Conservation (phyloP, 30 jellyfish, hydroid and myxozoan species). For the Aurelia sp. region DNA sequence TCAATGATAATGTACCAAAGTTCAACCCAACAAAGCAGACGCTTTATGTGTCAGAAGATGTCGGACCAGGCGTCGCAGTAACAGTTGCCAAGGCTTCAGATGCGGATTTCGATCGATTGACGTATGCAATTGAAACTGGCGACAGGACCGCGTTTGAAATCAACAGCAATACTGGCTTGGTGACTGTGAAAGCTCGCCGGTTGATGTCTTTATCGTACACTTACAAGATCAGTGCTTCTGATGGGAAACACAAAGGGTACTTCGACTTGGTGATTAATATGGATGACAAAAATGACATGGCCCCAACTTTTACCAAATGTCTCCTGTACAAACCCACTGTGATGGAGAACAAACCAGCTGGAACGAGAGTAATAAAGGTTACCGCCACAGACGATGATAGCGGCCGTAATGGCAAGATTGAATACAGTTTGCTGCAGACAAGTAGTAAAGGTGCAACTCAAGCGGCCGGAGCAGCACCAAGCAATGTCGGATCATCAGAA, state of each 20-base stretch:
- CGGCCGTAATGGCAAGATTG: conserved; percentile 75
- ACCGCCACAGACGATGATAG: conserved; percentile 68
- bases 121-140: conserved; percentile 60
- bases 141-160: conserved; percentile 36
- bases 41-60: conserved; percentile 63
- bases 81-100: conserved; percentile 71
- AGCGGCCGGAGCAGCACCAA: conserved; percentile 43
- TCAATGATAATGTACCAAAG: conserved; percentile 88
- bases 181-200: conserved; percentile 26
- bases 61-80: conserved; percentile 48
- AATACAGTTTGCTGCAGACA: conserved; percentile 63
- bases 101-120: conserved; percentile 63
- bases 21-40: conserved; percentile 66
- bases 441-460: conserved; percentile 37
- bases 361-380: conserved; percentile 57
- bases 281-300: conserved; percentile 69
- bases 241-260: conserved; percentile 68
- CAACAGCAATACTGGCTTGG: conserved; percentile 64
- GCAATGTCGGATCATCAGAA: conserved; percentile 38
- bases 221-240: conserved; percentile 68
- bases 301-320: conserved; percentile 65
- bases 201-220: conserved; percentile 10
- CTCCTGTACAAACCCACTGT: conserved; percentile 43
- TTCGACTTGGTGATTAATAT: conserved; percentile 54
- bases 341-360: conserved; percentile 62